Evolutionary conservation across 2,888 invertebrate species (phyloP), one percentile per base, ranked within the genome.

Genomic region (Cacoxenus indagator): DNA sequence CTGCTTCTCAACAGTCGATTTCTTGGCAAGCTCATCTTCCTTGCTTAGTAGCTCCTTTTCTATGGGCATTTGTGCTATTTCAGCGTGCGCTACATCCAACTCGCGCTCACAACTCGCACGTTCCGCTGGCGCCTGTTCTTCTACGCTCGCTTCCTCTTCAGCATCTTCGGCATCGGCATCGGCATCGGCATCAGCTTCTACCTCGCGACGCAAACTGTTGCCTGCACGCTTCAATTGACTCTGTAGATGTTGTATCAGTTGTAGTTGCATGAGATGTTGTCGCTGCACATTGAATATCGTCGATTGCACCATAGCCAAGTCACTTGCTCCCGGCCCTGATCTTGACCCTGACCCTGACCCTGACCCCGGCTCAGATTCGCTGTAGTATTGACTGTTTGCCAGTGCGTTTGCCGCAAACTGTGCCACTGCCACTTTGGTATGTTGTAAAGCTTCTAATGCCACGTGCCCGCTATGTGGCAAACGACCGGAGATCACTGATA

Each of bases 271-370:
- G 83, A 97, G 93, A 91, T 98, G 97, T 89, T 98, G 98, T 86
- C 97, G 96, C 88, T 98, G 97, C 76, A 98, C 90, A 65, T 95
- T 96, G 88, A 95, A 96, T 75, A 98, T 90, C n/a, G 97, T 96
- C 73, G 94, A 94, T 87, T 97, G 96, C 78, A 97, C 89, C 70
- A 96, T 92, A 64, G 96, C 95, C 75, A 97, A 90, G 86, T 97
- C 96, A 85, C 94, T 95, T 19, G 79, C 27, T 19, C 75, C 17
- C 67, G 67, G 27, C 48, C 59, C 48, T 11, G 26, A 5, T 2
- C 8, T 26, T 8, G 55, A 6, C 6, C 51, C 51, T 6, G n/a
- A 6, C 76, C 94, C 89, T 19, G n/a, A n/a, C n/a, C n/a, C n/a
- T n/a, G n/a, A n/a, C n/a, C n/a, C n/a, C n/a, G n/a, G n/a, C n/a